phyloP scores from a whole-genome alignment of 2,797 vertebrate genomes.

The Galago senegalensis region DNA sequence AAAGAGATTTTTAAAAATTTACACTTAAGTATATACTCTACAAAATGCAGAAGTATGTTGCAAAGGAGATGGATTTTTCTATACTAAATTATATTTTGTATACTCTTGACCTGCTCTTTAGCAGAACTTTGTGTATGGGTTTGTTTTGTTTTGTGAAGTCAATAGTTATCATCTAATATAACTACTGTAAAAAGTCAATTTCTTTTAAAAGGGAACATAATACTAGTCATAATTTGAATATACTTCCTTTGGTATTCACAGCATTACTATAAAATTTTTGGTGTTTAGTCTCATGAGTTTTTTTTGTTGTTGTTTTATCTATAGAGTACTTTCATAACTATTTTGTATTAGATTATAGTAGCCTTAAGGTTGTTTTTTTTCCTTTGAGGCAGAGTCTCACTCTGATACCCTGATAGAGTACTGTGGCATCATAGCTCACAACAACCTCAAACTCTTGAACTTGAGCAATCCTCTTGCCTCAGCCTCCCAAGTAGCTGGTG shows the following conservation, averaged over 20 bases:
- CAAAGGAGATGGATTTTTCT: slow-evolving; percentile 49
- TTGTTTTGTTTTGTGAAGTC: not conserved
- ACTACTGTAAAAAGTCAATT: slow-evolving; percentile 10
- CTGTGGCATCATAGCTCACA: no score
- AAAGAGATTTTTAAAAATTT: slow-evolving; percentile 36
- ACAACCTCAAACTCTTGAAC: no score
- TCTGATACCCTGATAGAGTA: no score
- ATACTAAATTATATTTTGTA: slow-evolving; percentile 25
- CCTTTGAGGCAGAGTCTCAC: no score
- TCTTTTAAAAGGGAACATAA: slow-evolving; percentile 28
- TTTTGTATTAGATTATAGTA: slow-evolving; percentile 29
- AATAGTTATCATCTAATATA: slow-evolving; percentile 31
- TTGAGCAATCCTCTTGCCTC: no score
- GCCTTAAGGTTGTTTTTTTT: not conserved
- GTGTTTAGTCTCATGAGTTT: not conserved
- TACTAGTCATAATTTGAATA: slow-evolving; percentile 46
- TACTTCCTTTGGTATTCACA: slow-evolving; percentile 20
- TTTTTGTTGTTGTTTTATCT: not conserved
- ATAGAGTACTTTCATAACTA: not conserved
- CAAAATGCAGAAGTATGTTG: not conserved
- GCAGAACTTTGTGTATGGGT: not conserved
- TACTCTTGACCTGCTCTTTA: slow-evolving; percentile 46
- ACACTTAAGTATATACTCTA: not conserved
- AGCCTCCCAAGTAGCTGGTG: no score
- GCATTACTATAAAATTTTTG: slow-evolving; percentile 20